Conservation (phyloP, 2,113 vertebrate genomes). For the Dryoscopus gambensis region DNA sequence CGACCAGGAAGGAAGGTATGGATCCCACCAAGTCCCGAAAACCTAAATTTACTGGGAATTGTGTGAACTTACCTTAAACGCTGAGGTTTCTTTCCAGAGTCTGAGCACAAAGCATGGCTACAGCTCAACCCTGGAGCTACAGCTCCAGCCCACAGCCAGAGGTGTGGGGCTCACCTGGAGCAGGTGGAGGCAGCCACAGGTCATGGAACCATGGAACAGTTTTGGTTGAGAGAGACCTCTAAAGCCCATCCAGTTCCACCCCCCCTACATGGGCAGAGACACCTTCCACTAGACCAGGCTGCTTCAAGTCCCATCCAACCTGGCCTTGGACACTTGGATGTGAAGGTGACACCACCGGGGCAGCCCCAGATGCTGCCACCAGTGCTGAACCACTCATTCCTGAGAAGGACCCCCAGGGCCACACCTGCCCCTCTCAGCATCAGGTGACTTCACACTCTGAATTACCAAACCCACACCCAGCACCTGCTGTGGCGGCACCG, state of each 20-base stretch:
- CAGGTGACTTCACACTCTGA: fast-evolving
- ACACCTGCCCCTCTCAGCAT: not conserved
- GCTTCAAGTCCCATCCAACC: not conserved
- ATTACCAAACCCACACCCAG: no score
- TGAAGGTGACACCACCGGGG: not conserved
- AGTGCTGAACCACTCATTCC: not conserved
- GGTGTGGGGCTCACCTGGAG: not conserved
- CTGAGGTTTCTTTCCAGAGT: not conserved
- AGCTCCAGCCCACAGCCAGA: not conserved
- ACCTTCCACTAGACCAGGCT: not conserved
- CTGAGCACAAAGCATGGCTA: fast-evolving
- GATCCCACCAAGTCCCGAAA: fast-evolving
- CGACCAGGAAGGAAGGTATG: fast-evolving
- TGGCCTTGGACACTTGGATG: fast-evolving
- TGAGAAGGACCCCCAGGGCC: not conserved
- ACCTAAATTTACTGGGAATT: not conserved
- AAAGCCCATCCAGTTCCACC: not conserved
- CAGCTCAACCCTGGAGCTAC: not conserved
- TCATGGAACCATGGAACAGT: not conserved
- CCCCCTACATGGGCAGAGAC: not conserved
- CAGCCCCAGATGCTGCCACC: not conserved
- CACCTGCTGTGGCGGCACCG: not conserved
- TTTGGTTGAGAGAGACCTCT: not conserved
- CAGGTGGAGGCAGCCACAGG: not conserved
- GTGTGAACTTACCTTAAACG: not conserved